These are phyloP conservation scores for Tholera decimalis DNA, from an alignment of 2,888 invertebrate genomes.

Conservation along the genomic window DNA sequence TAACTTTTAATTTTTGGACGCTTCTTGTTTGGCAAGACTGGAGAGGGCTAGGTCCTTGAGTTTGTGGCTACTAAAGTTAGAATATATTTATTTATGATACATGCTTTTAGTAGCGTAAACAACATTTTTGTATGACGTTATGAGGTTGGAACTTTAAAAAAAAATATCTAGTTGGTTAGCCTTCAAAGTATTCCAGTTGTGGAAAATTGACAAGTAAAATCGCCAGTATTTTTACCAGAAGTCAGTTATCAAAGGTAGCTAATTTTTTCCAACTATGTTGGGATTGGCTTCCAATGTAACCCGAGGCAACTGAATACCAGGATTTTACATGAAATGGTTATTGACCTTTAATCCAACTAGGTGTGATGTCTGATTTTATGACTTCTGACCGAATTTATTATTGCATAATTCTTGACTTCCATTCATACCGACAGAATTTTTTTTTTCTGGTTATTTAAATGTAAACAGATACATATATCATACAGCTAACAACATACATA, in stretches of 20 bases:
- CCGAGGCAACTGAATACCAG: no score
- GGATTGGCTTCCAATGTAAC: no score
- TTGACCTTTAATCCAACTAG: no score
- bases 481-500: no score
- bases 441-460: no score
- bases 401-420: no score
- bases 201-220: neutral
- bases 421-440: no score
- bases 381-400: no score
- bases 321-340: no score
- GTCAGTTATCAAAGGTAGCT: neutral
- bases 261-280: no score
- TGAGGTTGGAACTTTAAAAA: slow-evolving; percentile 2
- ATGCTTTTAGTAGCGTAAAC: slow-evolving; percentile 35
- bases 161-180: slow-evolving; percentile 5
- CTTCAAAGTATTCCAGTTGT: neutral
- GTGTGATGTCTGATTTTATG: no score
- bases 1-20: slow-evolving; percentile 75
- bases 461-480: no score
- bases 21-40: slow-evolving; percentile 58
- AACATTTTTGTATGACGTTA: slow-evolving; percentile 23
- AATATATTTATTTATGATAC: slow-evolving; percentile 39
- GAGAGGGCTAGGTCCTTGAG: slow-evolving; percentile 36
- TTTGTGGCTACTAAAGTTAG: slow-evolving; percentile 40
- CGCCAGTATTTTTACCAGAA: neutral